Evolutionary conservation across 2,113 vertebrate species (phyloP).

Genomic region (Pheucticus melanocephalus): DNA sequence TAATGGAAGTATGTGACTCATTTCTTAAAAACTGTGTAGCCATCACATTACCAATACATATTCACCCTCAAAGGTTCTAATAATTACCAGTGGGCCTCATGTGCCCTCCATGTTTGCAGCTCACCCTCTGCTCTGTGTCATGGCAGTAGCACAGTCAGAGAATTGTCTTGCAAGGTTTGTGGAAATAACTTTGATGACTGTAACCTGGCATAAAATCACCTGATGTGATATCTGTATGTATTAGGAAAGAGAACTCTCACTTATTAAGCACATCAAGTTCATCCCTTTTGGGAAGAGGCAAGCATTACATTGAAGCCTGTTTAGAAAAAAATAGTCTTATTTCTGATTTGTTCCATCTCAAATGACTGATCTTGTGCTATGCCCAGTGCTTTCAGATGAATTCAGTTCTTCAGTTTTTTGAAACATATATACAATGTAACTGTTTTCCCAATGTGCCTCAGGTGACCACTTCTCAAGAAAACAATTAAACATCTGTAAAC

Average conservation of each 20-base stretch:
- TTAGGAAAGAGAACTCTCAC: accelerated
- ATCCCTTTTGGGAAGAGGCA: background rate
- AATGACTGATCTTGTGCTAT: background rate
- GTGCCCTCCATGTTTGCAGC: background rate
- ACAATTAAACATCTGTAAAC: background rate
- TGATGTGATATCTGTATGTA: background rate
- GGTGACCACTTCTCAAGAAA: background rate
- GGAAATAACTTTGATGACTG: background rate
- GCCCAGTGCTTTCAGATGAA: background rate
- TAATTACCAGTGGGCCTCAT: background rate
- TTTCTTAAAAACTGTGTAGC: background rate
- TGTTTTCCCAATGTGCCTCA: background rate
- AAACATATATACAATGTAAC: background rate
- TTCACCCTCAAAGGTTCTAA: background rate
- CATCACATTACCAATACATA: background rate
- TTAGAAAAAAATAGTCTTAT: background rate
- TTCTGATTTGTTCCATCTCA: background rate
- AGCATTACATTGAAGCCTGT: background rate
- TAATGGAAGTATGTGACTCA: background rate
- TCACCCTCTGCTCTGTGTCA: background rate
- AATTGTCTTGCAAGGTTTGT: background rate
- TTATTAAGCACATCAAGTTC: background rate
- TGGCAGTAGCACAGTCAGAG: background rate
- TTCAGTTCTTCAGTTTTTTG: background rate
- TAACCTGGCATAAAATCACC: background rate